These are phyloP conservation scores for Spodoptera litura DNA, from an alignment of 1,140 invertebrate genomes.

Conservation along the genomic window DNA sequence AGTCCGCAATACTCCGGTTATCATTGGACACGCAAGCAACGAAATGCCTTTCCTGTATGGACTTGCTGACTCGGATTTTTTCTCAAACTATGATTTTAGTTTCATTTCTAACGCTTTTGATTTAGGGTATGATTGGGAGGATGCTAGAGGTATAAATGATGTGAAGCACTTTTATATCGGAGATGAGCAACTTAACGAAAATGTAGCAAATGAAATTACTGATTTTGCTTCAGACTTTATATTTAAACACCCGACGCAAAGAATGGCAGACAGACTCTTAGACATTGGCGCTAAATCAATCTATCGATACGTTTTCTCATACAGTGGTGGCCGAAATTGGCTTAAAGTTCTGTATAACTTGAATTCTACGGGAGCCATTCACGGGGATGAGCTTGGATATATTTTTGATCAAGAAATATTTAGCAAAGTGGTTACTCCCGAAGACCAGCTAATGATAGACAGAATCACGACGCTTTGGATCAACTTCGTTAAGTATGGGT, in stretches of 20 bases:
- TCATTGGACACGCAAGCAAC: constrained; percentile 54
- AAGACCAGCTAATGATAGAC: constrained; percentile 56
- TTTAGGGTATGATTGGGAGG: constrained; percentile 47
- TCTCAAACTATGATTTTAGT: constrained; percentile 21
- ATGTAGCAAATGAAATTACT: constrained; percentile 34
- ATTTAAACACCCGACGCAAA: constrained; percentile 55
- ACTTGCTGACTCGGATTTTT: constrained; percentile 23
- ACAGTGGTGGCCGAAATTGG: constrained; percentile 55
- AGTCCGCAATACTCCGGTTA: constrained; percentile 45
- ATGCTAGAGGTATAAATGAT: constrained; percentile 46
- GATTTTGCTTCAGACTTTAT: constrained; percentile 55
- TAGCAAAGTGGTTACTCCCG: background rate
- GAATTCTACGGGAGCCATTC: constrained; percentile 45
- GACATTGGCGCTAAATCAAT: constrained; percentile 46
- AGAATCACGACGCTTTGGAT: constrained; percentile 60
- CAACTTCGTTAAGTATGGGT: constrained; percentile 67
- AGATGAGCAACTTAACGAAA: constrained; percentile 46
- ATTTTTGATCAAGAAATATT: constrained; percentile 51
- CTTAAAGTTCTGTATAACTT: constrained; percentile 43
- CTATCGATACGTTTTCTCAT: constrained; percentile 61
- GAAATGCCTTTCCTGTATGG: constrained; percentile 50
- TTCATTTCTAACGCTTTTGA: constrained; percentile 32
- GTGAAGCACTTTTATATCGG: constrained; percentile 58
- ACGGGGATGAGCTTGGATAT: constrained; percentile 61
- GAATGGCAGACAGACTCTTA: constrained; percentile 50